Evolutionary conservation across 2,113 vertebrate species (phyloP).

Genomic region (Halcyon malimbica): DNA sequence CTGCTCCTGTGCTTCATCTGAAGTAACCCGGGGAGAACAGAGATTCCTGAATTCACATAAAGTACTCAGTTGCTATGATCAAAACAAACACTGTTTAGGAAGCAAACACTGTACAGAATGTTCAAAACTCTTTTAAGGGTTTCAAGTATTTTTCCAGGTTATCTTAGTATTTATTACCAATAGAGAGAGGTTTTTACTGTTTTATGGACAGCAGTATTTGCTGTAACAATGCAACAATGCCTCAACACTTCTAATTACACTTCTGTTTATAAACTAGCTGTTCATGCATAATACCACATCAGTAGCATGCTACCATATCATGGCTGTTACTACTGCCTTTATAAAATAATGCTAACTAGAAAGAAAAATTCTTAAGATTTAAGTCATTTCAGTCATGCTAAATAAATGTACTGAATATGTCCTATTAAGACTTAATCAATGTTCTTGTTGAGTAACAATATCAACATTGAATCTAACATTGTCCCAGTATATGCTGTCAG

Average conservation of each 20-base stretch:
- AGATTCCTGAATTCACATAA: neutral
- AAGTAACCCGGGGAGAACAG: rapidly evolving
- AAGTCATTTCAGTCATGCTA: slow-evolving; percentile 17
- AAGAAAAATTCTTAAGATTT: neutral
- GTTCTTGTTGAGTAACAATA: slow-evolving; percentile 51
- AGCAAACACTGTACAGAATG: rapidly evolving
- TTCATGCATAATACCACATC: neutral
- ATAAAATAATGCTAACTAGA: neutral
- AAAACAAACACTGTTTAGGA: neutral
- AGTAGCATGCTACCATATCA: neutral
- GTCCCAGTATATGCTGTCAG: neutral
- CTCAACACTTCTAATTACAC: neutral
- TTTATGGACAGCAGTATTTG: neutral
- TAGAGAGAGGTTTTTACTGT: neutral
- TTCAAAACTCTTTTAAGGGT: neutral
- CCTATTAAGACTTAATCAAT: slow-evolving; percentile 43
- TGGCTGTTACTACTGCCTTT: neutral
- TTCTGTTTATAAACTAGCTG: neutral
- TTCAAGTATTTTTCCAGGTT: neutral
- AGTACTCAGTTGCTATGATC: neutral
- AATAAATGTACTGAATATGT: slow-evolving; percentile 19
- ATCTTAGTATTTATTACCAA: neutral
- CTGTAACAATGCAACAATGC: neutral
- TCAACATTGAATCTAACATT: slow-evolving; percentile 22
- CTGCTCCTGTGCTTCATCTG: neutral